phyloP scores from a whole-genome alignment of 2,797 vertebrate species.

The Sparidentex hasta region DNA sequence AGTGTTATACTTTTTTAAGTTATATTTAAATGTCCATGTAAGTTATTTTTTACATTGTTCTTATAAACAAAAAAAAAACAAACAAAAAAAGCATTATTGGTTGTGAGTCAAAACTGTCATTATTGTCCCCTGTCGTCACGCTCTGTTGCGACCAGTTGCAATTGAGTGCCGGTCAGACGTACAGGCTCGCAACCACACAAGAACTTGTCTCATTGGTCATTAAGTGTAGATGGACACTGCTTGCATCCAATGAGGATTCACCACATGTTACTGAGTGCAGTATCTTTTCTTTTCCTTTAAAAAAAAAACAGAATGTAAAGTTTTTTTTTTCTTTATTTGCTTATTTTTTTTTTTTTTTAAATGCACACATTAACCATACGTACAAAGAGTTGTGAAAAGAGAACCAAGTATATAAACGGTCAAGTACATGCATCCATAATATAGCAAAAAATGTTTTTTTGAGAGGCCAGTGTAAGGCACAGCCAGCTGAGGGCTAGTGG shows the following conservation, averaged over 20 bases:
- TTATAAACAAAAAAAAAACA: slow-evolving; percentile 84
- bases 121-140: slow-evolving; percentile 59
- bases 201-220: slow-evolving; percentile 60
- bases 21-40: slow-evolving; percentile 99
- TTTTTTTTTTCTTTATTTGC: slow-evolving; percentile 43
- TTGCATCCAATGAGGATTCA: slow-evolving; percentile 66
- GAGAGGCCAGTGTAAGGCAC: slow-evolving; percentile 33
- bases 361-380: slow-evolving; percentile 69
- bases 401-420: slow-evolving; percentile 66
- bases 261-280: slow-evolving; percentile 66
- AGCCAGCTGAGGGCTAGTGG: slow-evolving; percentile 49
- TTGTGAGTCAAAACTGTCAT: slow-evolving; percentile 83
- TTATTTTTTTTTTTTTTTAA: slow-evolving; percentile 27
- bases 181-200: slow-evolving; percentile 61
- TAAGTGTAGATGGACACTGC: slow-evolving; percentile 60
- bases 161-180: slow-evolving; percentile 79
- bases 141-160: slow-evolving; percentile 70
- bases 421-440: slow-evolving; percentile 44
- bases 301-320: slow-evolving; percentile 78
- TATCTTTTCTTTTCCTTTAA: slow-evolving; percentile 72
- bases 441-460: slow-evolving; percentile 38
- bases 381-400: slow-evolving; percentile 84
- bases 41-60: slow-evolving; percentile 98
- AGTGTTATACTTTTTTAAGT: slow-evolving; percentile 99
- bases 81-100: slow-evolving; percentile 84